Evolutionary conservation across 53 echinoderm and acorn worm genomes (phyloP), one percentile per base, ranked within the genome.

Genomic region (Holothuria scabra): DNA sequence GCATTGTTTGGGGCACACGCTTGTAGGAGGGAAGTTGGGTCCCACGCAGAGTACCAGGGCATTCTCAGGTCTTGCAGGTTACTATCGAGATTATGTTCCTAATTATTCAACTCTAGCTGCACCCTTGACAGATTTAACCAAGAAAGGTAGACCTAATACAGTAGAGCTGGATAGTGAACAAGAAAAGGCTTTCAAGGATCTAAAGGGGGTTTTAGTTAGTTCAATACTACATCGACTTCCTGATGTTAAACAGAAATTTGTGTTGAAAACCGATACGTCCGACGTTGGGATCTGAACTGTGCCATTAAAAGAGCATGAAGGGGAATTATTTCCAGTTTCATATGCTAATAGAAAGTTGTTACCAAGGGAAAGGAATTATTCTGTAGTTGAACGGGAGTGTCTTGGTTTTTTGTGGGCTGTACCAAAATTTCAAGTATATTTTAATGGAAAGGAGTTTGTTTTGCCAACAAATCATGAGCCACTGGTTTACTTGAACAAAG

Each of bases 21-120:
- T n/a, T n/a, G n/a, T n/a, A n/a, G n/a, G n/a, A n/a, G n/a, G n/a
- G n/a, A n/a, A n/a, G n/a, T n/a, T n/a, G n/a, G n/a, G n/a, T n/a
- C n/a, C n/a, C n/a, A n/a, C n/a, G n/a, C n/a, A n/a, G n/a, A n/a
- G n/a, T n/a, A n/a, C n/a, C n/a, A n/a, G n/a, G n/a, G n/a, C n/a
- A n/a, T n/a, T n/a, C n/a, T n/a, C n/a, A n/a, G n/a, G n/a, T n/a
- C n/a, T n/a, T n/a, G n/a, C n/a, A n/a, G n/a, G n/a, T n/a, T n/a
- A n/a, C n/a, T n/a, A n/a, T 91, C 22, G 71, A 90, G 12, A 35
- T 14, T 19, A 80, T 85, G 87, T 87, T 7, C 87, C 87, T 6
- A 78, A 87, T 34, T 91, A 79, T 70, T 84, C 87, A 10, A 84
- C 83, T 24, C 44, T 91, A 20, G 91, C 87, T 8, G 41, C 71